Conservation (phyloP, 2,888 invertebrate species). For the Eristalis tenax region DNA sequence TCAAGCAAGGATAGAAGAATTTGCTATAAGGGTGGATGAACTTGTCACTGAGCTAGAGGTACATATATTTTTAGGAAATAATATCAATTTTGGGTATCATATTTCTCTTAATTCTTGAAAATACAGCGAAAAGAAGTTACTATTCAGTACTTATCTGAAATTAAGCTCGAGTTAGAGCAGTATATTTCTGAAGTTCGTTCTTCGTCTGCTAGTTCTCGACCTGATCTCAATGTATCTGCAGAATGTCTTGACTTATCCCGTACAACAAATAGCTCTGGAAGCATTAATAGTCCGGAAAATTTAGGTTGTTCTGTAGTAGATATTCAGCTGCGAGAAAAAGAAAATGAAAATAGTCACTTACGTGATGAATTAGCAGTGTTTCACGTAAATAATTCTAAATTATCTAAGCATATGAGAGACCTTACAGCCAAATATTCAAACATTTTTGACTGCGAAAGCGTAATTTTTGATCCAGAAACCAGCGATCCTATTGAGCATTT, state of each 20-base stretch:
- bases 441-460: slow-evolving; percentile 71
- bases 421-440: slow-evolving; percentile 60
- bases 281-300: slow-evolving; percentile 78
- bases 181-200: slow-evolving; percentile 77
- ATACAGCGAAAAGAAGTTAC: slow-evolving; percentile 72
- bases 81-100: neutral
- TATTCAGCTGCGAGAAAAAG: slow-evolving; percentile 79
- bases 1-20: slow-evolving; percentile 74
- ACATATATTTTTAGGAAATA: slow-evolving; percentile 24
- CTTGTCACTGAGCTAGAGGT: slow-evolving; percentile 72
- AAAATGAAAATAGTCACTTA: slow-evolving; percentile 76
- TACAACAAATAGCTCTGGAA: slow-evolving; percentile 74
- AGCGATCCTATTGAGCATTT: slow-evolving; percentile 72
- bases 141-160: slow-evolving; percentile 75
- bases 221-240: slow-evolving; percentile 75
- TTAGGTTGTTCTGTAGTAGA: slow-evolving; percentile 79
- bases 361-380: slow-evolving; percentile 73
- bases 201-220: slow-evolving; percentile 73
- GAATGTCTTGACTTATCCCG: slow-evolving; percentile 76
- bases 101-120: slow-evolving; percentile 1
- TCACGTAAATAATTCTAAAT: slow-evolving; percentile 72
- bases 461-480: slow-evolving; percentile 58
- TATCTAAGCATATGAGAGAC: slow-evolving; percentile 73
- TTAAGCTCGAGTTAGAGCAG: slow-evolving; percentile 77
- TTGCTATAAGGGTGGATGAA: slow-evolving; percentile 75